phyloP scores from a whole-genome alignment of 1,140 invertebrate genomes.

The Pseudomyrmex cubaensis region DNA sequence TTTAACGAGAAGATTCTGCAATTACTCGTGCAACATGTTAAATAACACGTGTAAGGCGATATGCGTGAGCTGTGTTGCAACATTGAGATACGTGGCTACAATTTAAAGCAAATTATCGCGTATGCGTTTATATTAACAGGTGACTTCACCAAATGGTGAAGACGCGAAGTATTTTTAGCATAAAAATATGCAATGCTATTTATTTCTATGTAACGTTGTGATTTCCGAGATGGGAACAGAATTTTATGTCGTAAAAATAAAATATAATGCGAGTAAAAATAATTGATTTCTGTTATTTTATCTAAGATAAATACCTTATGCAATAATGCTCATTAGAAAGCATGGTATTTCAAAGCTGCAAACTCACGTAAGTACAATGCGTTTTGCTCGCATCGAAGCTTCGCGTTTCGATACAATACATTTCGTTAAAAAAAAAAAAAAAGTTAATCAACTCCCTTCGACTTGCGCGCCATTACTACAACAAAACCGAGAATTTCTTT shows the following conservation, averaged over 20 bases:
- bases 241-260: too few species aligned
- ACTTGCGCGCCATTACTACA: not conserved
- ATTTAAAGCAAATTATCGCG: conserved; percentile 30
- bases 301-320: not conserved
- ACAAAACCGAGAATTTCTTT: conserved; percentile 24
- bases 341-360: not conserved
- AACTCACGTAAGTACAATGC: not conserved
- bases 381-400: conserved; percentile 30
- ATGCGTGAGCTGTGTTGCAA: conserved; percentile 5
- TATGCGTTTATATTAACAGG: not conserved
- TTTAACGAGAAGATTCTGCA: conserved; percentile 38
- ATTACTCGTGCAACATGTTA: conserved; percentile 39
- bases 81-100: conserved; percentile 20
- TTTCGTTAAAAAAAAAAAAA: conserved; percentile 5
- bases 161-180: not conserved
- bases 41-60: conserved; percentile 56
- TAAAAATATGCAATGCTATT: not conserved
- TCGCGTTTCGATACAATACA: not conserved
- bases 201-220: not conserved
- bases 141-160: conserved; percentile 1
- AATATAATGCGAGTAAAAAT: not conserved
- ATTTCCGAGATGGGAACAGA: not conserved
- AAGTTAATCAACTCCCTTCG: conserved; percentile 43
- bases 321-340: not conserved
- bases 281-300: not conserved